Evolutionary conservation across 2,888 invertebrate genomes (phyloP), one percentile per base, ranked within the genome.

Genomic region (Drosophila anomalata): DNA sequence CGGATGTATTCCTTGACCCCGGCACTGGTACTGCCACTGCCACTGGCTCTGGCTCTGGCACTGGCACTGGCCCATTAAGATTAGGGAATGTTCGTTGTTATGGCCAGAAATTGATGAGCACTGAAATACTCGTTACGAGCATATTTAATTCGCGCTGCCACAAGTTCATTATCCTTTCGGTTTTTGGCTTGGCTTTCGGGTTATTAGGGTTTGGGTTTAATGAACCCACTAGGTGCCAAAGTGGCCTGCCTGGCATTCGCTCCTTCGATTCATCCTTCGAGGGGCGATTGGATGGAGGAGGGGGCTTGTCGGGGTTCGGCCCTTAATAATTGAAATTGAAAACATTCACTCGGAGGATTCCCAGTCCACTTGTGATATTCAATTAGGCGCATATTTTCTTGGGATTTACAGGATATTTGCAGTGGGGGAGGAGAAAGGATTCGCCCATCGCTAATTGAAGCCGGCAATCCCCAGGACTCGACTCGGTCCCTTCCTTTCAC

Each of bases 311-410:
- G 9, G 6, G 52, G 22, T 33, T 46, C 12, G 17, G 51, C 17
- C 55, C 62, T 42, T 79, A 77, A 86, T 83, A 77, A 83, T 83
- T 86, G 78, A 86, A 86, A 83, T 78, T 83, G 80, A 80, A 85
- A 81, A 78, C 71, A 82, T 79, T 72, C 53, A 54, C 69, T 54
- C 58, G 67, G 59, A 57, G 47, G 24, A 31, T 42, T 42, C 59
- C 24, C 42, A 26, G 14, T 1, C 26, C 42, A 29, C 39, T 55
- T 44, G 29, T 22, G 22, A 70, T 61, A 70, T 71, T 70, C 78
- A 82, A 82, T 82, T 86, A 83, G 83, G 76, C 83, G 80, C 82
- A 82, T 75, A 82, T 85, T 85, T 85, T 76, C 62, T 47, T 55
- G 14, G 67, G 67, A 76, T 82, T 78, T 79, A 76, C 59, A 31